Percentiles rank a stretch among this genome's conserved stretches.
phyloP scores from a whole-genome alignment of 2,797 vertebrate species.

The Pogonophryne albipinna region DNA sequence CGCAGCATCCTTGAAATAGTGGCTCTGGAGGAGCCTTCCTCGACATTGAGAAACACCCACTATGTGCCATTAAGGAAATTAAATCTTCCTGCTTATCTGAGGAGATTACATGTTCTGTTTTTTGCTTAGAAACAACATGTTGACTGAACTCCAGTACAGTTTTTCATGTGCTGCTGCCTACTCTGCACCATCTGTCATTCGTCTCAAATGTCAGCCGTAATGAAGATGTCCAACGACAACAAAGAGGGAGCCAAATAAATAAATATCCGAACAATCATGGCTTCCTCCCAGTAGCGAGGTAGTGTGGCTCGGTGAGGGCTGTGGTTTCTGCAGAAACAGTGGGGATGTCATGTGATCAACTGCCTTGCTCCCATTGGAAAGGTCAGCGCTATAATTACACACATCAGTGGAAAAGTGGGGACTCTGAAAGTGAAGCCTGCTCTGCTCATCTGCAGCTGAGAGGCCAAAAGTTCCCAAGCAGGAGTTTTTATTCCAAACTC shows the following conservation, averaged over 20 bases:
- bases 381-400: constrained; percentile 84
- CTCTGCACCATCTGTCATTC: constrained; percentile 39
- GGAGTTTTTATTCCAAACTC: constrained; percentile 53
- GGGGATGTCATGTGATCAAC: constrained; percentile 69
- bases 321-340: constrained; percentile 67
- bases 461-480: constrained; percentile 52
- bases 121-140: constrained; percentile 8
- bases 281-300: constrained; percentile 48
- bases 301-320: constrained; percentile 44
- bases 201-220: constrained; percentile 65
- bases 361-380: constrained; percentile 75
- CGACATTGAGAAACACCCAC: no score
- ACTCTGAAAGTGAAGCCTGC: constrained; percentile 63
- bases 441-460: constrained; percentile 66
- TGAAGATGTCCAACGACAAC: constrained; percentile 42
- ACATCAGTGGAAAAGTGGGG: constrained; percentile 79
- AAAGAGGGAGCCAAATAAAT: constrained; percentile 43
- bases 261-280: constrained; percentile 58
- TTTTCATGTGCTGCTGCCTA: constrained; percentile 21
- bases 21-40: no score
- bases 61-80: constrained; percentile 9
- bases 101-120: constrained; percentile 2
- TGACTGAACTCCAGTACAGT: constrained; percentile 12
- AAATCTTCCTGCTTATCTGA: constrained; percentile 7
- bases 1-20: no score